Percentiles rank a stretch among this genome's conserved stretches.
These are phyloP conservation scores for Erethizon dorsatum DNA, from an alignment of 2,797 vertebrate species.

Conservation along the genomic window DNA sequence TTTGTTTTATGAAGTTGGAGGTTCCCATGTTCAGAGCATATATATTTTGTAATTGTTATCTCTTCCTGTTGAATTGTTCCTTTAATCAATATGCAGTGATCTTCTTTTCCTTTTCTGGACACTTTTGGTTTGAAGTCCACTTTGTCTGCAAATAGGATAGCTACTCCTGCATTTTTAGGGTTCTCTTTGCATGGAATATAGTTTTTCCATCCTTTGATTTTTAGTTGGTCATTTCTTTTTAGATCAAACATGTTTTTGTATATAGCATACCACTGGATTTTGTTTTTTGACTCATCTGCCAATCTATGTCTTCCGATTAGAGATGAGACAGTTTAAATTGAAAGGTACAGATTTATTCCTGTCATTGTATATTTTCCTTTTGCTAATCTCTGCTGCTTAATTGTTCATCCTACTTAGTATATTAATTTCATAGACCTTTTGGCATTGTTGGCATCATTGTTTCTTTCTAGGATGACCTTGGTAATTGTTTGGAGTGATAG, in stretches of 20 bases:
- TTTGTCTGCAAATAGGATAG: background rate
- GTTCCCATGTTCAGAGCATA: background rate
- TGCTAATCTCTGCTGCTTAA: background rate
- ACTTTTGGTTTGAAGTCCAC: background rate
- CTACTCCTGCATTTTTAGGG: background rate
- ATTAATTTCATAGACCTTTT: background rate
- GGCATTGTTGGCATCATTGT: background rate
- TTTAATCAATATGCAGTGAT: background rate
- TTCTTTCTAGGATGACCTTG: background rate
- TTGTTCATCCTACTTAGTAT: background rate
- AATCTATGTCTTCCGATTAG: background rate
- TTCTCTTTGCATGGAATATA: background rate
- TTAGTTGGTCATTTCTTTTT: background rate
- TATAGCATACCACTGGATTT: background rate
- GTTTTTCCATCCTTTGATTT: background rate
- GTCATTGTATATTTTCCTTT: background rate
- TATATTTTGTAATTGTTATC: background rate
- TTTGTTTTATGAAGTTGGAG: background rate
- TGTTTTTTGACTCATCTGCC: background rate
- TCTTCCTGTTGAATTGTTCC: background rate
- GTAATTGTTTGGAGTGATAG: background rate
- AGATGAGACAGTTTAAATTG: background rate
- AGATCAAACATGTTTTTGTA: background rate
- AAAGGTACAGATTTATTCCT: background rate
- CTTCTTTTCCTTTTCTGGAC: background rate